A percentile compares a stretch with the other conserved stretches of the same genome.
These are phyloP conservation scores for Tetramorium bicarinatum DNA, from an alignment of 2,888 invertebrate genomes.

Conservation along the genomic window DNA sequence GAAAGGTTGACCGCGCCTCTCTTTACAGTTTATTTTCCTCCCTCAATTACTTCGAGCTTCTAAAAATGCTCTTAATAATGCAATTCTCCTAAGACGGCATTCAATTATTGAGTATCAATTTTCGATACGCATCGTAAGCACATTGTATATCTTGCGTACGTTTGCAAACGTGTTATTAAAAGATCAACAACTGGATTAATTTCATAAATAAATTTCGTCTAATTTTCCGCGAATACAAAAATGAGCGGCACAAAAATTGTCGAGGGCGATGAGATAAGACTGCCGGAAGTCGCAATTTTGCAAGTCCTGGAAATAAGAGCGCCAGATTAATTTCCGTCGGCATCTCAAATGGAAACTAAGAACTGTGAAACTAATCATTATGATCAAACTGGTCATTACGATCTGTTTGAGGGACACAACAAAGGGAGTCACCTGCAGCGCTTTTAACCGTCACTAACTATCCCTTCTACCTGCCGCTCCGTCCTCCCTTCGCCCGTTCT, in stretches of 20 bases:
- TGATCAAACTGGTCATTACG: constrained; percentile 54
- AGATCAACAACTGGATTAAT: not conserved
- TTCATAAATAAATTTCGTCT: not conserved
- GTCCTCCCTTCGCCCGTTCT: constrained; percentile 59
- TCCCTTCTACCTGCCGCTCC: constrained; percentile 48
- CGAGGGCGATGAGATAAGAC: not conserved
- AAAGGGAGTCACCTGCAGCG: constrained; percentile 68
- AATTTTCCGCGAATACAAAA: not conserved
- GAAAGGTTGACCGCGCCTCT: not conserved
- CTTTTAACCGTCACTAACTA: constrained; percentile 62
- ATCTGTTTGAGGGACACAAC: constrained; percentile 13
- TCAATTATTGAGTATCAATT: not conserved
- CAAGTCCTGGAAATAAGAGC: not conserved
- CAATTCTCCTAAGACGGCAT: not conserved
- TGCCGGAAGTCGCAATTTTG: not conserved
- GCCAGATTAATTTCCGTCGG: constrained; percentile 62
- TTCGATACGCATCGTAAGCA: not conserved
- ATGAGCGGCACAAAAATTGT: not conserved
- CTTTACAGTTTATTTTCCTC: not conserved
- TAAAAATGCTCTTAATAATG: constrained; percentile 7
- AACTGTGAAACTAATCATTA: constrained; percentile 63
- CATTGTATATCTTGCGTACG: not conserved
- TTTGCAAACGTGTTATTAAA: not conserved
- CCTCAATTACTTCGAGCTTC: not conserved
- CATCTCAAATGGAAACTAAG: constrained; percentile 56